Conservation (phyloP, 2,113 vertebrate genomes). For the Chaetops frenatus region DNA sequence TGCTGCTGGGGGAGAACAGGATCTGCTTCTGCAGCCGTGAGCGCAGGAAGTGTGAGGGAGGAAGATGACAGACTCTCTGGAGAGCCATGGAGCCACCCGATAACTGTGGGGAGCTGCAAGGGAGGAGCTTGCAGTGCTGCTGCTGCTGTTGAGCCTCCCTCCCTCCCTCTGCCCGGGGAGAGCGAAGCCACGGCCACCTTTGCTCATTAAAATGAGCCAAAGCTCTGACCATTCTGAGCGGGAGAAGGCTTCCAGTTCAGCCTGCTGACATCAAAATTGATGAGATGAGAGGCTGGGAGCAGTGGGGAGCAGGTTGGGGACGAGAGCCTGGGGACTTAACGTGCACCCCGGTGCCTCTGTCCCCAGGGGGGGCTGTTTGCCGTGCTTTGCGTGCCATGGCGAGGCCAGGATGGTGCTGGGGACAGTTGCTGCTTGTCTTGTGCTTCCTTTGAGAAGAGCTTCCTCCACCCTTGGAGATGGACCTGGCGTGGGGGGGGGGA, state of each 20-base stretch:
- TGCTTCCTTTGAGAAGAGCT: not conserved
- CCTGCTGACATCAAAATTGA: not conserved
- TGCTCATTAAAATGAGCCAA: not conserved
- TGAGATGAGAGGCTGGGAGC: not conserved
- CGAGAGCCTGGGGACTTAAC: fast-evolving
- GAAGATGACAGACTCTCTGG: not conserved
- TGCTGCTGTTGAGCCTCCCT: not conserved
- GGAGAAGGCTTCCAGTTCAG: not conserved
- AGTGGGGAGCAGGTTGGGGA: not conserved
- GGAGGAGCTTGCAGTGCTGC: not conserved
- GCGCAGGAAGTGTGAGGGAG: not conserved
- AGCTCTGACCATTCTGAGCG: not conserved
- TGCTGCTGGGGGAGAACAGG: not conserved
- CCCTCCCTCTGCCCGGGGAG: fast-evolving
- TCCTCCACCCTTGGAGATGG: not conserved
- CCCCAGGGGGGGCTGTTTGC: not conserved
- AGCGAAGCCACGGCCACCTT: fast-evolving
- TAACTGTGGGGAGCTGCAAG: fast-evolving
- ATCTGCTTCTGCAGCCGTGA: not conserved
- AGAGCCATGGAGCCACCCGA: not conserved
- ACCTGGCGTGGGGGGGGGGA: not conserved
- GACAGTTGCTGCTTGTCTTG: not conserved
- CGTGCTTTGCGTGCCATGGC: fast-evolving
- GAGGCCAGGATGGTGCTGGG: not conserved
- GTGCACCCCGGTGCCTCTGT: fast-evolving